These are phyloP conservation scores for Troides aeacus DNA, from an alignment of 2,888 invertebrate species.

Conservation along the genomic window DNA sequence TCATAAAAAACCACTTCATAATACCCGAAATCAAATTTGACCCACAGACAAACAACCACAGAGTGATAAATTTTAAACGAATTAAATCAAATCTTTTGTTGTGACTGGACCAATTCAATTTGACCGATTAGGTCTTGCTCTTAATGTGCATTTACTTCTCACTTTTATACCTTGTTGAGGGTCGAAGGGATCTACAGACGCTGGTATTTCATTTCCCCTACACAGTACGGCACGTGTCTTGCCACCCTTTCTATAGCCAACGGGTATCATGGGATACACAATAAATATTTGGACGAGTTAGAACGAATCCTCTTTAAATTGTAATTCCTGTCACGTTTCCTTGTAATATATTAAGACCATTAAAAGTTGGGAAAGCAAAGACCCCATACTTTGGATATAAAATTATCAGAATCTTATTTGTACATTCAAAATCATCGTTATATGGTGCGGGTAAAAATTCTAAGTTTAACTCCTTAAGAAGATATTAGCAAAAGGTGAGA, in stretches of 20 bases:
- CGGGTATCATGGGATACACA: slow-evolving; percentile 51
- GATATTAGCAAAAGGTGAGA: no score
- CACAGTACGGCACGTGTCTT: slow-evolving; percentile 59
- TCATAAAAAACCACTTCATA: slow-evolving; percentile 68
- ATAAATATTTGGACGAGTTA: slow-evolving; percentile 73
- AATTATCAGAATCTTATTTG: no score
- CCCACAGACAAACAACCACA: slow-evolving; percentile 55
- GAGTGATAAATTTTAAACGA: slow-evolving; percentile 72
- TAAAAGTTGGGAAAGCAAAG: not conserved
- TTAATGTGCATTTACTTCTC: slow-evolving; percentile 22
- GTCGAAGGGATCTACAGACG: slow-evolving; percentile 38
- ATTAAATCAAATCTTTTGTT: slow-evolving; percentile 65
- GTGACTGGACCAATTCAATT: slow-evolving; percentile 28
- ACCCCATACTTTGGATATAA: no score
- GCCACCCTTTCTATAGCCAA: slow-evolving; percentile 59
- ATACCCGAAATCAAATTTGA: slow-evolving; percentile 63
- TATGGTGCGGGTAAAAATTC: no score
- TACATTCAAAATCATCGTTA: no score
- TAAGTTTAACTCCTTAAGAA: no score
- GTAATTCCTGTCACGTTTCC: slow-evolving; percentile 41
- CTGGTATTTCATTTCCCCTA: slow-evolving; percentile 51
- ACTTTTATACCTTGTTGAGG: slow-evolving; percentile 20
- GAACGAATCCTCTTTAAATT: slow-evolving; percentile 50
- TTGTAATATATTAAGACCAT: slow-evolving; percentile 17
- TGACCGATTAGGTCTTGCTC: slow-evolving; percentile 41